phyloP scores from a whole-genome alignment of 2,888 invertebrate species.

The Tipula unca region DNA sequence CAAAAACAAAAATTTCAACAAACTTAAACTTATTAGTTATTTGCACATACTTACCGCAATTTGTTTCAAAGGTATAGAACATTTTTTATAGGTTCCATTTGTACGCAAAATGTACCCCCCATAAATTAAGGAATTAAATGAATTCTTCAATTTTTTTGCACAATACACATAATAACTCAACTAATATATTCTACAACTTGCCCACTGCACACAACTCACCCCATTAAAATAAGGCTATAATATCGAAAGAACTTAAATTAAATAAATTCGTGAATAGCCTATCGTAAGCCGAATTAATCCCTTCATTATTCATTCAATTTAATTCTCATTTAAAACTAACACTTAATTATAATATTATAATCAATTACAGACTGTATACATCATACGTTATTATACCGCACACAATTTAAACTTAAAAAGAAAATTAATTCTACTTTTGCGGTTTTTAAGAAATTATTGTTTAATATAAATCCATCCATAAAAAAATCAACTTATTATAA shows the following conservation, averaged over 20 bases:
- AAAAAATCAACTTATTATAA: not conserved
- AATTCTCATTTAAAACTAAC: not conserved
- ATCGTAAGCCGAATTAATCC: not conserved
- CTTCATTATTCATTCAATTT: not conserved
- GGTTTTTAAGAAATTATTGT: not conserved
- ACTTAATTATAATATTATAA: not conserved
- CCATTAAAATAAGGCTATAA: no score
- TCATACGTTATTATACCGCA: not conserved
- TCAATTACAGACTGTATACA: not conserved
- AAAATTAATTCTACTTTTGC: not conserved
- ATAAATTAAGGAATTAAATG: no score
- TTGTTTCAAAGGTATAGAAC: no score
- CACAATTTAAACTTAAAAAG: not conserved
- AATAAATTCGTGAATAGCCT: not conserved
- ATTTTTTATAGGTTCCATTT: no score
- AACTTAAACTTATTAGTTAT: no score
- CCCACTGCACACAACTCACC: no score
- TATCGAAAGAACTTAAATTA: not conserved
- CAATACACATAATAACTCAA: no score
- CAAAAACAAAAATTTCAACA: no score
- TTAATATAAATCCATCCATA: not conserved
- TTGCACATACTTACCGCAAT: no score
- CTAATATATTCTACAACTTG: no score
- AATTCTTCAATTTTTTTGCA: no score
- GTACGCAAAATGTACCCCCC: no score